A percentile compares a stretch with the other conserved stretches of the same genome.
phyloP scores from a whole-genome alignment of 2,888 invertebrate species.

The Linnaemya vulpina region DNA sequence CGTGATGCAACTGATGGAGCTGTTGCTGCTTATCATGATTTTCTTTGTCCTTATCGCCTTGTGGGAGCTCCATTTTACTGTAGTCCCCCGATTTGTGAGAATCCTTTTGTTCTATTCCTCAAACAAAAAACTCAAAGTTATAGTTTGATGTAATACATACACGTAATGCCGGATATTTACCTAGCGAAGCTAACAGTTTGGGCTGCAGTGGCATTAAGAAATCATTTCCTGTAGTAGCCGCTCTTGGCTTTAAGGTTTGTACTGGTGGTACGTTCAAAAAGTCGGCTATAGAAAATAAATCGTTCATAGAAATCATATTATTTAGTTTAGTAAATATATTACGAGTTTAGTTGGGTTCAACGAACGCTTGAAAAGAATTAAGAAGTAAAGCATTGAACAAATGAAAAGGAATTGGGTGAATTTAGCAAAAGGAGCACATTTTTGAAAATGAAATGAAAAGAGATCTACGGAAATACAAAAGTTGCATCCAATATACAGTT shows the following conservation, averaged over 20 bases:
- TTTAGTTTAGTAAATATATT: too few species aligned
- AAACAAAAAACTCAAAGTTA: neutral
- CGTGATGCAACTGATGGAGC: constrained; percentile 67
- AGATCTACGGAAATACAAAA: constrained; percentile 36
- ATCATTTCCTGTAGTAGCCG: constrained; percentile 88
- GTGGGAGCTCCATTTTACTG: constrained; percentile 67
- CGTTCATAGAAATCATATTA: too few species aligned
- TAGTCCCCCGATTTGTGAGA: constrained; percentile 76
- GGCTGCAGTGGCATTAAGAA: constrained; percentile 89
- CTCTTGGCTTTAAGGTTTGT: constrained; percentile 87
- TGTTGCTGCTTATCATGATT: constrained; percentile 56
- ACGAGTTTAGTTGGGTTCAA: neutral
- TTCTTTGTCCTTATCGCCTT: constrained; percentile 58
- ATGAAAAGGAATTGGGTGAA: constrained; percentile 32
- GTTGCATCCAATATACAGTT: constrained; percentile 41
- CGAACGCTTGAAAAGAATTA: constrained; percentile 10
- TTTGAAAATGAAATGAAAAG: constrained; percentile 17
- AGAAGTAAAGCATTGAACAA: constrained; percentile 13
- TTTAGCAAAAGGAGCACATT: constrained; percentile 15
- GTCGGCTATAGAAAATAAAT: constrained; percentile 83
- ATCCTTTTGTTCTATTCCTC: constrained; percentile 79
- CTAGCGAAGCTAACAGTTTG: constrained; percentile 84
- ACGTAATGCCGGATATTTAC: constrained; percentile 77
- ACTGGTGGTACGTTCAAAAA: constrained; percentile 83
- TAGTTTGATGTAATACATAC: neutral